Conservation (phyloP, 2,113 vertebrate genomes). For the Scytalopus superciliaris region DNA sequence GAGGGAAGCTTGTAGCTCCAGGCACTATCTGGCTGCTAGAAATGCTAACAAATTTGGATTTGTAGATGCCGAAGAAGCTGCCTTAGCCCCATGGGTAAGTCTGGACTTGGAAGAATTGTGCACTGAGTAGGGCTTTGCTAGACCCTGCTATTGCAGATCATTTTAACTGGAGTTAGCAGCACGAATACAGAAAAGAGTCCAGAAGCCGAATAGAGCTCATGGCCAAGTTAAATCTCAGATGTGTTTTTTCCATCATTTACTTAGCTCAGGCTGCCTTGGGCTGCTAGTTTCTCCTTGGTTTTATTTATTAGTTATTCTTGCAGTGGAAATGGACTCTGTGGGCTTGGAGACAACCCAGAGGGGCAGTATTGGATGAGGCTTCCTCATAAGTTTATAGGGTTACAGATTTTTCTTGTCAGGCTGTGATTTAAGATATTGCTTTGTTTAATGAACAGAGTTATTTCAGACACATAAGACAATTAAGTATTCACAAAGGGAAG, state of each 20-base stretch:
- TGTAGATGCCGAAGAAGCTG: neutral
- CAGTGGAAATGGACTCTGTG: neutral
- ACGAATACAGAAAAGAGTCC: neutral
- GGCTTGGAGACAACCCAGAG: neutral
- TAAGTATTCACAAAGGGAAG: neutral
- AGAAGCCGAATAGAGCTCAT: neutral
- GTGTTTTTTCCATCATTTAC: neutral
- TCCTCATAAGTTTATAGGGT: neutral
- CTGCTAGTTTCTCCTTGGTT: neutral
- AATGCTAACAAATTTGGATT: neutral
- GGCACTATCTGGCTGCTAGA: neutral
- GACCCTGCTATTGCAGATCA: neutral
- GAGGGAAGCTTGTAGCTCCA: neutral
- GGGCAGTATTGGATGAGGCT: neutral
- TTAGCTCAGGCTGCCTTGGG: neutral
- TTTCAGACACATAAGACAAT: neutral
- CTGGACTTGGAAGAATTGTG: neutral
- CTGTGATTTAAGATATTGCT: neutral
- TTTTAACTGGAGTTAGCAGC: neutral
- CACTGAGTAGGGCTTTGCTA: neutral
- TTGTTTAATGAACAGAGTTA: neutral
- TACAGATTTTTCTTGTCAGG: neutral
- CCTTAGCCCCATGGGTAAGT: neutral
- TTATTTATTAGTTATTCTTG: constrained; percentile 38
- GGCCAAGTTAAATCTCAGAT: neutral